Evolutionary conservation across 2,113 vertebrate species (phyloP).

Genomic region (Syrmaticus mikado): DNA sequence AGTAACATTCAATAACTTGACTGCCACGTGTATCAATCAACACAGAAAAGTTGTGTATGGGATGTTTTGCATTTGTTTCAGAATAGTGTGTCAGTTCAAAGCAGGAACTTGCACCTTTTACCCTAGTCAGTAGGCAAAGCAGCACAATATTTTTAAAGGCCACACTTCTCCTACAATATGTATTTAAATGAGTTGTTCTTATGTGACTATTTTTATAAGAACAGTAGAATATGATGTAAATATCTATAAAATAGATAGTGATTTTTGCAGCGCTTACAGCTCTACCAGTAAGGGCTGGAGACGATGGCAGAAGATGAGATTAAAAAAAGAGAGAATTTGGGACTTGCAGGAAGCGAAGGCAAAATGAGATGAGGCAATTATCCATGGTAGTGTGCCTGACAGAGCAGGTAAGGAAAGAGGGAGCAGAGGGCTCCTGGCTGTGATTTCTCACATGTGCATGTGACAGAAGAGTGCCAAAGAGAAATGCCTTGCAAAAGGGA

Average conservation of each 20-base stretch:
- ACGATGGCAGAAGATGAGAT: not conserved
- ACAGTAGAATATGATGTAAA: not conserved
- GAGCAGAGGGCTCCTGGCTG: not conserved
- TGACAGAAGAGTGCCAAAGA: not conserved
- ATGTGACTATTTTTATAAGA: not conserved
- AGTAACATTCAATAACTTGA: not conserved
- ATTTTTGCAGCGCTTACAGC: not conserved
- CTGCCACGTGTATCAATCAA: not conserved
- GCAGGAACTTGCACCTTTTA: not conserved
- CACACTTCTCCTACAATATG: not conserved
- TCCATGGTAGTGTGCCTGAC: fast-evolving
- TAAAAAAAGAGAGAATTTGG: not conserved
- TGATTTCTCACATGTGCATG: fast-evolving
- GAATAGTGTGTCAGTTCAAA: not conserved
- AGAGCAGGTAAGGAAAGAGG: not conserved
- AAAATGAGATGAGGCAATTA: not conserved
- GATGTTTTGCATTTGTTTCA: not conserved
- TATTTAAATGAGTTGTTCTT: not conserved
- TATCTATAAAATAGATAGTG: not conserved
- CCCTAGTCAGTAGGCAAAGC: not conserved
- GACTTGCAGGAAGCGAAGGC: not conserved
- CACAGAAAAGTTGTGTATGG: not conserved
- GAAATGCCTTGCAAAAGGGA: not conserved
- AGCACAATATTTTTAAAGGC: not conserved
- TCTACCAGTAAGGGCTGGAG: not conserved